Evolutionary conservation across 2,797 vertebrate species (phyloP), one percentile per base, ranked within the genome.

Genomic region (Acropternis orthonyx): DNA sequence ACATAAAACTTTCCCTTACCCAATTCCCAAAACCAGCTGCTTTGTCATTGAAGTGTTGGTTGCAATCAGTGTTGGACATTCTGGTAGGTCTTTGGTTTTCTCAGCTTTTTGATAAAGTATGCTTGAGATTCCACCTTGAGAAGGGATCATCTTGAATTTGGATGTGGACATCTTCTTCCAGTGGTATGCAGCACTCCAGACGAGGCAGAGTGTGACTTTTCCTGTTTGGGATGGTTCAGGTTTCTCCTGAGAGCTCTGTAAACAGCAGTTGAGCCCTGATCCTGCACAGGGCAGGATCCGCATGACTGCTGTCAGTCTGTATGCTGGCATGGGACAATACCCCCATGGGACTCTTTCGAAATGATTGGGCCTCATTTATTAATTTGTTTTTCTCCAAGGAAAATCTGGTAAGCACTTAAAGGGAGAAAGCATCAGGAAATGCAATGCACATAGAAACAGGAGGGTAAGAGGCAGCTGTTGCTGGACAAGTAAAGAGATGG

Each of bases 31-130:
- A 62, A 19, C 34, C 37, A 37, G 24, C 24, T 15, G 9, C 13
- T 72, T 88, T 85, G 39, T 55, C n/a, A 30, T 69, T 36, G 1
- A 34, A 43, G 28, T 28, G 27, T 39, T 59, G 46, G 21, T 69
- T 14, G 12, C 28, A 18, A 2, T 41, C 56, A 65, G 1, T 21
- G 2, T 2, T 26, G 36, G n/a, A n/a, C 22, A 9, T 28, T n/a
- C 62, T n/a, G 46, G 21, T 65, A 61, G 56, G 22, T 69, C 78
- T 59, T 79, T 28, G 39, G 32, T 83, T 28, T 10, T 55, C 36
- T 59, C 28, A 58, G 13, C 46, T 32, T 39, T 63, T 71, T 54
- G 27, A 48, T 2, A 1, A 78, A 37, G 6, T 43, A 2, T 36
- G 19, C 32, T 61, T 44, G 32, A 75, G 62, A 44, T 55, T 49